These are phyloP conservation scores for Dendronephthya gigantea DNA, from an alignment of 64 coral and sea anemone genomes.

Conservation along the genomic window DNA sequence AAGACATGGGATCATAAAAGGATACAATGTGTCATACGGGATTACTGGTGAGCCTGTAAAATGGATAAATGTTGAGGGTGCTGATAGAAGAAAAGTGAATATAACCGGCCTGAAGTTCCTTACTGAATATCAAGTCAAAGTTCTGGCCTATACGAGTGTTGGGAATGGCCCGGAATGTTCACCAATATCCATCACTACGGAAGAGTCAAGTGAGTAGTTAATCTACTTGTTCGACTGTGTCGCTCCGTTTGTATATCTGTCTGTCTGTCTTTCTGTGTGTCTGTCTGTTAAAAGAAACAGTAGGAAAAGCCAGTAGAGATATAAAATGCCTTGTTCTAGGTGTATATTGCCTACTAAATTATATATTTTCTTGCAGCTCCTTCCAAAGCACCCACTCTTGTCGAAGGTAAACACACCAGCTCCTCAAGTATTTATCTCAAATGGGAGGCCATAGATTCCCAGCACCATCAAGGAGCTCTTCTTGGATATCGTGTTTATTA, in stretches of 20 bases:
- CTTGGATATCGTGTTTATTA: background rate
- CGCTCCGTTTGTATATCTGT: no score
- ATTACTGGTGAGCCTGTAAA: background rate
- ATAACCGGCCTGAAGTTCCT: background rate
- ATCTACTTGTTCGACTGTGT: no score
- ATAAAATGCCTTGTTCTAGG: no score
- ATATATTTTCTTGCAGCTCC: background rate
- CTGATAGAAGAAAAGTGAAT: background rate
- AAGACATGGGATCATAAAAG: slow-evolving; percentile 27
- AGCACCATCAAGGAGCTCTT: background rate
- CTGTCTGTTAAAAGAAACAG: no score
- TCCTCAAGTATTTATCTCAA: background rate
- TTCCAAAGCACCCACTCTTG: background rate
- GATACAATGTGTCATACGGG: slow-evolving; percentile 18
- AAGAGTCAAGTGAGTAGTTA: background rate
- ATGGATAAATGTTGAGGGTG: background rate
- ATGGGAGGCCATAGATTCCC: background rate
- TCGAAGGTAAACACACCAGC: background rate
- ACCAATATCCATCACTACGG: background rate
- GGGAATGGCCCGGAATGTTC: background rate
- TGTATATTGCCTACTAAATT: background rate
- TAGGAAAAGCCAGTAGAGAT: no score
- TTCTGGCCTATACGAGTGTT: background rate
- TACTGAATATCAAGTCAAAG: background rate
- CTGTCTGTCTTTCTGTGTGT: no score